These are phyloP conservation scores for Nemoura dubitans DNA, from an alignment of 2,888 invertebrate species.

Conservation along the genomic window DNA sequence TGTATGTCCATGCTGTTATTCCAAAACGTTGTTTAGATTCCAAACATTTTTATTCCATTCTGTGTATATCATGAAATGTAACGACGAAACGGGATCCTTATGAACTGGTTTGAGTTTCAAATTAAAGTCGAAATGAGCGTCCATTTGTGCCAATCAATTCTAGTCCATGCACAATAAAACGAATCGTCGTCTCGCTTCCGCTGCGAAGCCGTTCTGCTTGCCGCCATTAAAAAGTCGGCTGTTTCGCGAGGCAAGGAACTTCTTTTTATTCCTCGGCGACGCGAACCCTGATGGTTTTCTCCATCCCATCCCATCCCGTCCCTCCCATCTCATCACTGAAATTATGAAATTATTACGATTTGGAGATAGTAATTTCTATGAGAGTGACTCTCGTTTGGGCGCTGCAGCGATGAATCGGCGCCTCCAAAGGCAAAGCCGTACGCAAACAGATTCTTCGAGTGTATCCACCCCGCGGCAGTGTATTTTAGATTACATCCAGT, in stretches of 20 bases:
- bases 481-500: background rate
- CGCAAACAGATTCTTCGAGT: too few species aligned
- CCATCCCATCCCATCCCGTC: background rate
- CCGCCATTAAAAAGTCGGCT: background rate
- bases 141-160: slow-evolving; percentile 2
- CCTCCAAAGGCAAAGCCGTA: too few species aligned
- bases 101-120: background rate
- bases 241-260: background rate
- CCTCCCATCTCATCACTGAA: too few species aligned
- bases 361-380: too few species aligned
- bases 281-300: background rate
- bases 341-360: too few species aligned
- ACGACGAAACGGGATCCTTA: background rate
- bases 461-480: too few species aligned
- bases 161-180: background rate
- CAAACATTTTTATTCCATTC: background rate
- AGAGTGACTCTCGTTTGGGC: too few species aligned
- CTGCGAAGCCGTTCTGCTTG: background rate
- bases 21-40: background rate
- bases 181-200: background rate
- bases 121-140: background rate
- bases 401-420: too few species aligned
- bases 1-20: background rate
- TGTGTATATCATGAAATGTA: background rate
- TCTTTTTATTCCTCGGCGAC: background rate